These are phyloP conservation scores for Megaustenia siamemsis DNA, from an alignment of 2,888 invertebrate species.

Conservation along the genomic window DNA sequence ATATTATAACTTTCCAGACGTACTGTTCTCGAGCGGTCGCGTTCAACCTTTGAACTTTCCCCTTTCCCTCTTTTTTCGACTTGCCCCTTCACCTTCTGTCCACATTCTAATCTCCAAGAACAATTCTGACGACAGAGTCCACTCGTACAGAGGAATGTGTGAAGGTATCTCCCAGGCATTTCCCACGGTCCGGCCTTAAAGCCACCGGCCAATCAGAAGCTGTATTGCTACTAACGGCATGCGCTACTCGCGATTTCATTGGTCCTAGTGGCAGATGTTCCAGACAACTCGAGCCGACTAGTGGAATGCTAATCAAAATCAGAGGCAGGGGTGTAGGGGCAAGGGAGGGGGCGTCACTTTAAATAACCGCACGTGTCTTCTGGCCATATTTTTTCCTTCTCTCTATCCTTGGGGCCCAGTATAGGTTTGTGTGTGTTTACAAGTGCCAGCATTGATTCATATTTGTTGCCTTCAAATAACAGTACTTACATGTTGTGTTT, in stretches of 20 bases:
- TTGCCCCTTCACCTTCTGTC: constrained; percentile 24
- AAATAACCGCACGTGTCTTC: constrained; percentile 50
- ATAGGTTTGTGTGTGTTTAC: no score
- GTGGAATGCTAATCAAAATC: constrained; percentile 53
- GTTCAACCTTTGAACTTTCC: background rate
- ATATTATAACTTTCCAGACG: constrained; percentile 31
- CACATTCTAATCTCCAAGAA: background rate
- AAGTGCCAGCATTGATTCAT: no score
- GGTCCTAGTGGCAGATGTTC: constrained; percentile 50
- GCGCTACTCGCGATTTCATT: constrained; percentile 42
- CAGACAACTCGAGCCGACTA: constrained; percentile 47
- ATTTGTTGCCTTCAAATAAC: no score
- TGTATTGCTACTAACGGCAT: constrained; percentile 42
- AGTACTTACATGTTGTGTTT: no score
- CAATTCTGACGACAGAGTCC: constrained; percentile 16
- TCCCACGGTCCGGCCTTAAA: constrained; percentile 52
- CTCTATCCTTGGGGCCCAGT: background rate
- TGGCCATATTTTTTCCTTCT: background rate
- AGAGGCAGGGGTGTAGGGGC: background rate
- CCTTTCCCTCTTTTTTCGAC: background rate
- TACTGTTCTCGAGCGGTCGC: background rate
- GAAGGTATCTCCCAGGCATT: constrained; percentile 42
- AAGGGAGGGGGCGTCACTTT: constrained; percentile 9
- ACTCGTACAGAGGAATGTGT: constrained; percentile 50
- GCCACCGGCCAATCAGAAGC: constrained; percentile 44